Base-by-base conservation (phyloP, 92 coral and sea anemone genomes). In the Umimayanthus chanpuru region DNA sequence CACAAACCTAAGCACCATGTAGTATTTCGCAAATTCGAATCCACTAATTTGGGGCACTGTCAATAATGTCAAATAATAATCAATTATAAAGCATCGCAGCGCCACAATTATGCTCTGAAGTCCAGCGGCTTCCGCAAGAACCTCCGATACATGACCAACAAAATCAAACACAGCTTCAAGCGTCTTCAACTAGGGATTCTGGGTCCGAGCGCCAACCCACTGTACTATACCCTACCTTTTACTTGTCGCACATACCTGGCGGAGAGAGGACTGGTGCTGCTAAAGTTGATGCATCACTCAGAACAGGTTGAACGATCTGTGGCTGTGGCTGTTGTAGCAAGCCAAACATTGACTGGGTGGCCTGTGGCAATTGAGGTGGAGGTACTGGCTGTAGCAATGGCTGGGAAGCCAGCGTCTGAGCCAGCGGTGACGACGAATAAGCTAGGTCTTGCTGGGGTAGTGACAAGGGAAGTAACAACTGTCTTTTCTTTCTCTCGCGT, bases 371-470 rank as follows among this genome's bases (percentile, higher is more conserved):
- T 28, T 81, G 86, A 23, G 86, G 40, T 36, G 36, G 78, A 2
- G 43, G 49, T 10, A 73, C 53, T 12, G 72, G 41, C 20, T 83
- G 87, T 28, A 83, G 3, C 44, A 83, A 18, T 18, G 61, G 47
- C 87, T 83, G 87, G 66, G 87, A 47, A 1, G 67, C 87, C 43
- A 70, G 21, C 28, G 78, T 2, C 55, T 83, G 87, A 26, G 65
- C 29, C 14, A 83, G 41, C 25, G 87, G n/a, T 30, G 78, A 47
- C 43, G 20, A 23, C 65, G 43, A 26, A 43, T 28, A 21, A 44
- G 65, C 40, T 0, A 47, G 16, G 23, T 25, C 25, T 38, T 68
- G 64, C 78, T 70, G 87, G 32, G 86, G 26, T 73, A 67, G 5
- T 39, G 87, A 53, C 28, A 83, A 14, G 12, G 87, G 78, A 29